Base-by-base conservation (phyloP, 2,888 invertebrate genomes). In the Tinea semifulvella region DNA sequence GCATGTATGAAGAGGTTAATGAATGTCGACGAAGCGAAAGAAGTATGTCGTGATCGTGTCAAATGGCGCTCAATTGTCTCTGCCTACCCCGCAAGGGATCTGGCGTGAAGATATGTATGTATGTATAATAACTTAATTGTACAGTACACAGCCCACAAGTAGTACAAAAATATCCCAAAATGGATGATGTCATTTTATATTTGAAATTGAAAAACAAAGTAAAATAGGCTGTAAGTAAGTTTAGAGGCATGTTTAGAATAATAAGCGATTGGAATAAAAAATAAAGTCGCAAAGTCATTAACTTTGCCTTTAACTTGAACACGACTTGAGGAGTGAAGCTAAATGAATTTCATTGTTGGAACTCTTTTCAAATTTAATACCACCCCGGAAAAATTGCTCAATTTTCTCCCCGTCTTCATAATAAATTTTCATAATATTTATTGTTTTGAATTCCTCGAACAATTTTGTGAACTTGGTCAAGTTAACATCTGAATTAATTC, bases 311-410 rank as follows among this genome's bases (percentile, higher is more conserved):
- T 19, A 40, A 40, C 40, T 40, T 40, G 8, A 40, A 3, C 20
- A 22, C 14, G 11, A 40, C 22, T 40, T 22, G 2, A 40, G n/a
- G 22, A 40, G 14, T 40, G 22, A 22, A 22, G 40, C 22, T 40
- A 40, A 40, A 40, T 22, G 40, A 22, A 40, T 22, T 20, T 22
- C 22, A 22, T 40, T 40, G 40, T 40, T 38, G 13, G 2, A 22
- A 40, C 22, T 40, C 40, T 40, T 40, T 40, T 40, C 10, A 40
- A 40, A 22, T 20, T 40, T 38, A 38, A 19, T 38, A 31, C 3
- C 31, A 31, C 31, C 14, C n/a, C 13, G 14, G 31, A 31, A 27
- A n/a, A 7, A 7, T 27, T 27, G 3, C n/a, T 27, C 10, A 31
- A 31, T 14, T 13, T 31, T 14, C n/a, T 31, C 14, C 31, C 14